These are phyloP conservation scores for Pampusana beccarii DNA, from an alignment of 2,113 vertebrate genomes.

Conservation along the genomic window DNA sequence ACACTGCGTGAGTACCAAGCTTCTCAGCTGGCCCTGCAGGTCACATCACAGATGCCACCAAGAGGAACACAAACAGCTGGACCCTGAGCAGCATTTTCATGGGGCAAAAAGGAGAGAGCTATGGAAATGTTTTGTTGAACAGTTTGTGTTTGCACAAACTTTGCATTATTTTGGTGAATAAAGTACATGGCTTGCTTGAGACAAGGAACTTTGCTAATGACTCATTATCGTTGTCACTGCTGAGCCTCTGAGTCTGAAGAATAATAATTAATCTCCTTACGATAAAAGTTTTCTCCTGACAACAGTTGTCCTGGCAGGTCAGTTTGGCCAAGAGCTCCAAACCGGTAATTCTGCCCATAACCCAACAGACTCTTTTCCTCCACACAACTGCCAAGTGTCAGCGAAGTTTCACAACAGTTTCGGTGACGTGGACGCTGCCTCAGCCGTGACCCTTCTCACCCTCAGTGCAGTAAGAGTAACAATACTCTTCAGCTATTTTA, in stretches of 20 bases:
- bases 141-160: not conserved
- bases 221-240: not conserved
- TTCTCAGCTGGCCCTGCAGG: not conserved
- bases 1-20: rapidly evolving
- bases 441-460: not conserved
- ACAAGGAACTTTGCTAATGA: not conserved
- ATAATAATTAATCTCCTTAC: not conserved
- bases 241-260: not conserved
- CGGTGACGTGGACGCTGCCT: not conserved
- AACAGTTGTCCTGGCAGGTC: not conserved
- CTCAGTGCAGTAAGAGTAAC: not conserved
- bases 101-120: not conserved
- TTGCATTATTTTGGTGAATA: not conserved
- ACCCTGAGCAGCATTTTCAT: not conserved
- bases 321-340: not conserved
- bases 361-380: not conserved
- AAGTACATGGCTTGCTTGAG: not conserved
- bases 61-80: not conserved
- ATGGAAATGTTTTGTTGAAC: not conserved
- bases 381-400: not conserved
- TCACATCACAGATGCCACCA: not conserved
- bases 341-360: too few species aligned
- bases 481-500: not conserved
- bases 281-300: not conserved
- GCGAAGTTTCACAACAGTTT: rapidly evolving